These are phyloP conservation scores for Cichladusa arquata DNA, from an alignment of 2,113 vertebrate genomes.

Conservation along the genomic window DNA sequence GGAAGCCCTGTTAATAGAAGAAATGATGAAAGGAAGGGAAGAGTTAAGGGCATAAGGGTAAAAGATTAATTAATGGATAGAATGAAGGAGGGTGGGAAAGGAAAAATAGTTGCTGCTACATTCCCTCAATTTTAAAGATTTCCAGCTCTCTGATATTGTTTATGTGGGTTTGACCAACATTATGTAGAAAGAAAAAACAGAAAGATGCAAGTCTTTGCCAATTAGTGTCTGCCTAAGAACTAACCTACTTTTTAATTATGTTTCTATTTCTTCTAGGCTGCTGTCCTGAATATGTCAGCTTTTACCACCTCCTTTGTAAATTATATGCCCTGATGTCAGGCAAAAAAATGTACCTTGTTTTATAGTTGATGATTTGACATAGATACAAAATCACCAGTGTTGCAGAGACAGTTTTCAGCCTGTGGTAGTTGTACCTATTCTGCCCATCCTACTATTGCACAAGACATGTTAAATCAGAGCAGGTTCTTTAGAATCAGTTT, in stretches of 20 bases:
- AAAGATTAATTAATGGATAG: neutral
- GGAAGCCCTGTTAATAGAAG: neutral
- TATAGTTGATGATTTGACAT: neutral
- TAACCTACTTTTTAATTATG: neutral
- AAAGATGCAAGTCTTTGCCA: neutral
- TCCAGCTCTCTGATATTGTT: neutral
- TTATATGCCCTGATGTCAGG: neutral
- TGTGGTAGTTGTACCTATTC: neutral
- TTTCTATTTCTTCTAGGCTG: neutral
- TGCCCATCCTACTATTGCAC: neutral
- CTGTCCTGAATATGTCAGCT: neutral
- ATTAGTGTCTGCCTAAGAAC: neutral
- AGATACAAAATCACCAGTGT: neutral
- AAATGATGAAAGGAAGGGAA: neutral
- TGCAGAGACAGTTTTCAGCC: neutral
- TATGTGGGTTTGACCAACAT: neutral
- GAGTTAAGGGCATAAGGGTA: neutral
- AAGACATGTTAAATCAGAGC: neutral
- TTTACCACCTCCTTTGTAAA: neutral
- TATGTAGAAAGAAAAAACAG: rapidly evolving
- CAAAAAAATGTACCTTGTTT: neutral
- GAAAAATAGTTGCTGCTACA: neutral
- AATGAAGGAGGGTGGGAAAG: neutral
- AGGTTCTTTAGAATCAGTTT: neutral
- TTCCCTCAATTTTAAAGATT: neutral